Percentiles rank a stretch among this genome's conserved stretches.
Conservation (phyloP, 2,113 vertebrate species). For the Rhinoderma darwinii region DNA sequence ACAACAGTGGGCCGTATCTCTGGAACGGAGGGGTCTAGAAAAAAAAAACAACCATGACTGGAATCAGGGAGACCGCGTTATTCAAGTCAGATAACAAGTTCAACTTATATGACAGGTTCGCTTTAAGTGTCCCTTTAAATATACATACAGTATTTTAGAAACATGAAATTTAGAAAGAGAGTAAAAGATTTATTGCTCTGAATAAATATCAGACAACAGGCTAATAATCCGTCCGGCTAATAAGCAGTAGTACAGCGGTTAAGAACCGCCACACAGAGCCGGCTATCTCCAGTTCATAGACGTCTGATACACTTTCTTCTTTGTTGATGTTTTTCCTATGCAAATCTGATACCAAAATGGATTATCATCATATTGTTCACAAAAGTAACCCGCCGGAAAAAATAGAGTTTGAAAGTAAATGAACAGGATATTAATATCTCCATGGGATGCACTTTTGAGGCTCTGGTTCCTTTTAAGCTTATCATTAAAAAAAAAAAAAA, state of each 20-base stretch:
- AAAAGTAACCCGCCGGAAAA: conserved; percentile 16
- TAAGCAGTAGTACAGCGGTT: not conserved
- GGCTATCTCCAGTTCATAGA: conserved; percentile 43
- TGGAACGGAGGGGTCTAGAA: no score
- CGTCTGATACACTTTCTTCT: not conserved
- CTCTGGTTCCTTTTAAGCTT: conserved; percentile 5
- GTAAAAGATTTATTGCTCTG: no score
- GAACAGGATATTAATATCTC: conserved; percentile 51
- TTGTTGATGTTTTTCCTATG: conserved; percentile 38
- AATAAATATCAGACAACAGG: no score
- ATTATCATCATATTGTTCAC: conserved; percentile 11
- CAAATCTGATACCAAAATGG: conserved; percentile 48
- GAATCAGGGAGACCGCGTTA: no score
- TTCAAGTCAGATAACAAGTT: no score
- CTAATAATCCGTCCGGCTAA: no score
- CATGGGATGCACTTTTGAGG: conserved; percentile 5
- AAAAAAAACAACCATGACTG: no score
- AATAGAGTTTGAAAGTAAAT: conserved; percentile 15
- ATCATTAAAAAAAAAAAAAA: conserved; percentile 45
- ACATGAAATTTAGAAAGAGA: no score
- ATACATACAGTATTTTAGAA: no score
- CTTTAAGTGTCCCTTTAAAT: no score
- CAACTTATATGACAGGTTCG: no score
- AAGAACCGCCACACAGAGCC: conserved; percentile 57
- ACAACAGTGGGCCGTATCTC: no score